Evolutionary conservation across 2,797 vertebrate genomes (phyloP), one percentile per base, ranked within the genome.

Genomic region (Aplochiton taeniatus): DNA sequence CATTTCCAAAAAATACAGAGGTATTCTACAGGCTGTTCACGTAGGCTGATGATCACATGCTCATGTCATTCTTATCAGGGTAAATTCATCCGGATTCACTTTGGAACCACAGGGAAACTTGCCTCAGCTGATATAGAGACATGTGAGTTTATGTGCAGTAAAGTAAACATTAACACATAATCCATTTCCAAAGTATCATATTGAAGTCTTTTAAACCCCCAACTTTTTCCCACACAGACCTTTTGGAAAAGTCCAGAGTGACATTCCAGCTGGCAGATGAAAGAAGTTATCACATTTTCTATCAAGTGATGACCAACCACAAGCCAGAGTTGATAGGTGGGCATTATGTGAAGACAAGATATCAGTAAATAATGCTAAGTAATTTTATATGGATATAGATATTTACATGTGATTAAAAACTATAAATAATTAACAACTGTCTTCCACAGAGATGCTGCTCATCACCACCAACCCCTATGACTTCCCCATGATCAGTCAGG

Each of bases 261-360:
- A 91, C 91, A 77, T 92, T 92, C 81, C 91, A 92, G 84, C 84
- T 92, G 0, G 88, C 90, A 49, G 89, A 90, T 9, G 91, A 92
- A 80, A 91, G 91, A 69, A 92, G 91, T 66, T 92, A 92, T 54
- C 91, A 92, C 69, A 92, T 92, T 66, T 92, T 92, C 57, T 92
- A 92, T 51, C 91, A 92, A 63, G 42, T 92, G 64, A 90, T 79
- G 51, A 91, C 89, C 50, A 92, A 89, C 17, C 91, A 89, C 82
- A 93, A 91, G 74, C 87, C 89, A 0, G 89, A 92, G 69, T 85
- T 91, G 58, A 86, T 91, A 19, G 91, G 89, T 90, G 71, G 13
- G 9, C 6, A 47, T 18, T 16, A 46, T 16, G 20, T 19, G 17
- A 46, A 2, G 16, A 47, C 18, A 9, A 16, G 9, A 41, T 9